A percentile compares a stretch with the other conserved stretches of the same genome.
These are phyloP conservation scores for Agriopis marginaria DNA, from an alignment of 2,888 invertebrate species.

Conservation along the genomic window DNA sequence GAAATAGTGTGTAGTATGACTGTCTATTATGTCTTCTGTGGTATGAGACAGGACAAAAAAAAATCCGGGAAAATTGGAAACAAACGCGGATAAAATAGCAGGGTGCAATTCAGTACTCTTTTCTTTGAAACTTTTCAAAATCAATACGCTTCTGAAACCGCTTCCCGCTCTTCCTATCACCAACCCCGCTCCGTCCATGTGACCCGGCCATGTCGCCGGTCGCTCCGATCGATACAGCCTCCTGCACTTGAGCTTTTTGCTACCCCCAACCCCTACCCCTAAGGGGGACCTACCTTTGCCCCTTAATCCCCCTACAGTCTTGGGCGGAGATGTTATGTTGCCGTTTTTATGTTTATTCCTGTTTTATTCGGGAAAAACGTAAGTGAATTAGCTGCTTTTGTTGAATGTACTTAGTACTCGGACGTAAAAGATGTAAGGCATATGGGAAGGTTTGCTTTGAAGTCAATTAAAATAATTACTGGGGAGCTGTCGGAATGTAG, in stretches of 20 bases:
- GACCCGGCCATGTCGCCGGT: slow-evolving; percentile 83
- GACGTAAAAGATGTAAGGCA: background rate
- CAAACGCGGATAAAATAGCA: too few species aligned
- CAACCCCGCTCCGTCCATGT: slow-evolving; percentile 57
- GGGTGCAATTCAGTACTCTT: too few species aligned
- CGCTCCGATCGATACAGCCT: slow-evolving; percentile 84
- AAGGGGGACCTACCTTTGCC: slow-evolving; percentile 30
- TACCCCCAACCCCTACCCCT: slow-evolving; percentile 54
- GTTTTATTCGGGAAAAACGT: slow-evolving; percentile 59
- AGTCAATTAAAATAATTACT: slow-evolving; percentile 4
- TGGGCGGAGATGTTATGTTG: slow-evolving; percentile 66
- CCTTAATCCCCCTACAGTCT: slow-evolving; percentile 51
- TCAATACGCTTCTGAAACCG: too few species aligned
- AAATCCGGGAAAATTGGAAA: too few species aligned
- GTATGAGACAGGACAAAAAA: too few species aligned
- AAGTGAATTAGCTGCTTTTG: slow-evolving; percentile 51
- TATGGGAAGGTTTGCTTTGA: slow-evolving; percentile 12
- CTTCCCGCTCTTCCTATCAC: slow-evolving; percentile 29
- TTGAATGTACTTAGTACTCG: slow-evolving; percentile 18
- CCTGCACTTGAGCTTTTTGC: slow-evolving; percentile 83
- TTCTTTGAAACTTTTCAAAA: too few species aligned
- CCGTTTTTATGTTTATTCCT: slow-evolving; percentile 75
- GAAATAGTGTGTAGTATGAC: too few species aligned
- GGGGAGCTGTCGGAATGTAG: background rate
- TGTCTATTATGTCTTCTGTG: too few species aligned